These are phyloP conservation scores for Halocaridina rubra DNA, from an alignment of 2,888 invertebrate genomes.

Conservation along the genomic window DNA sequence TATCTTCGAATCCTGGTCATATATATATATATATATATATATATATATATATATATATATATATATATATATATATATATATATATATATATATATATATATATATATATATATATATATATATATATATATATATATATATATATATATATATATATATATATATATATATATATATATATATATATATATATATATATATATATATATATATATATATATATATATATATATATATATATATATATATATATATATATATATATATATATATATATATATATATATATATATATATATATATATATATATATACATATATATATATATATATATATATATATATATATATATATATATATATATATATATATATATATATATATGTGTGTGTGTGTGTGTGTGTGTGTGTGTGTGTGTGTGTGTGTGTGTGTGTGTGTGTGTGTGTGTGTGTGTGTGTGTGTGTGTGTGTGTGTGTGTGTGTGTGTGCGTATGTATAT, in stretches of 20 bases:
- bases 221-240: too few species aligned
- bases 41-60: too few species aligned
- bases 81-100: too few species aligned
- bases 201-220: too few species aligned
- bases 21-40: too few species aligned
- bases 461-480: background rate
- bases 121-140: background rate
- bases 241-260: background rate
- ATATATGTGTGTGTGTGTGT: background rate
- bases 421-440: background rate
- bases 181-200: too few species aligned
- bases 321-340: slow-evolving; percentile 16
- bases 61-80: too few species aligned
- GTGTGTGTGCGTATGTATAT: background rate
- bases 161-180: background rate
- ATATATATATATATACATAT: background rate
- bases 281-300: background rate
- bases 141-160: background rate
- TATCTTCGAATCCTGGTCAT: too few species aligned
- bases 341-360: slow-evolving; percentile 16
- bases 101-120: too few species aligned
- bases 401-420: too few species aligned
- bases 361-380: slow-evolving; percentile 22
- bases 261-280: background rate
- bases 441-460: background rate